Conservation (phyloP, 2,797 vertebrate species). For the Octomys mimax region DNA sequence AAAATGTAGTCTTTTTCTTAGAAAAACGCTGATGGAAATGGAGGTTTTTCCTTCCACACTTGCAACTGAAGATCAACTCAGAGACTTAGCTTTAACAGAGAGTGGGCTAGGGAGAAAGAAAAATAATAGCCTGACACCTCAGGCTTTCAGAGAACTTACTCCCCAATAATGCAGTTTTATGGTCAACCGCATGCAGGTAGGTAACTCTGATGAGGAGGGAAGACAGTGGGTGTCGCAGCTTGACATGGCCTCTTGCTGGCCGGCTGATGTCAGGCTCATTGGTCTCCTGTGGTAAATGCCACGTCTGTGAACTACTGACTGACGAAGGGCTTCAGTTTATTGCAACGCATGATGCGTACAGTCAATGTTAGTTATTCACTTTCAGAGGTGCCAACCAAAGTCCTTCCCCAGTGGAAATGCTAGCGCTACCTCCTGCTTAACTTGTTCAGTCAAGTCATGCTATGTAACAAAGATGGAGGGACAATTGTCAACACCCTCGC, state of each 20-base stretch:
- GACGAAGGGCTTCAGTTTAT: not conserved
- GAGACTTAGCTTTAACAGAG: conserved; percentile 41
- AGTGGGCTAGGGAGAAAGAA: conserved; percentile 5
- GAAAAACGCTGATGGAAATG: conserved; percentile 70
- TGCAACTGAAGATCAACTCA: conserved; percentile 44
- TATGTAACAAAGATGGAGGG: not conserved
- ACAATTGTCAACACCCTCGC: not conserved
- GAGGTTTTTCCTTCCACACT: conserved; percentile 40
- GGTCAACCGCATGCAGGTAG: not conserved
- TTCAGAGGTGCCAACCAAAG: not conserved
- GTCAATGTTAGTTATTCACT: not conserved
- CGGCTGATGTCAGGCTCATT: not conserved
- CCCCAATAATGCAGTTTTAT: conserved; percentile 28
- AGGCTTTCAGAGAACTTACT: not conserved
- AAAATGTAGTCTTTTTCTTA: conserved; percentile 59
- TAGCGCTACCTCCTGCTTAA: not conserved
- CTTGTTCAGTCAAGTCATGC: not conserved
- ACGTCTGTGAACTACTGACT: not conserved
- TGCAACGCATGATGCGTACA: not conserved
- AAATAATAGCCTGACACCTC: not conserved
- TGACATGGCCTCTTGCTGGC: not conserved
- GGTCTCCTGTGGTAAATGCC: not conserved
- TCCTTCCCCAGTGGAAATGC: not conserved
- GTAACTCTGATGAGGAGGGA: not conserved
- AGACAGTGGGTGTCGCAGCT: not conserved